A percentile compares a stretch with the other conserved stretches of the same genome.
These are phyloP conservation scores for Malacoctenus gilli DNA, from an alignment of 2,797 vertebrate genomes.

Conservation along the genomic window DNA sequence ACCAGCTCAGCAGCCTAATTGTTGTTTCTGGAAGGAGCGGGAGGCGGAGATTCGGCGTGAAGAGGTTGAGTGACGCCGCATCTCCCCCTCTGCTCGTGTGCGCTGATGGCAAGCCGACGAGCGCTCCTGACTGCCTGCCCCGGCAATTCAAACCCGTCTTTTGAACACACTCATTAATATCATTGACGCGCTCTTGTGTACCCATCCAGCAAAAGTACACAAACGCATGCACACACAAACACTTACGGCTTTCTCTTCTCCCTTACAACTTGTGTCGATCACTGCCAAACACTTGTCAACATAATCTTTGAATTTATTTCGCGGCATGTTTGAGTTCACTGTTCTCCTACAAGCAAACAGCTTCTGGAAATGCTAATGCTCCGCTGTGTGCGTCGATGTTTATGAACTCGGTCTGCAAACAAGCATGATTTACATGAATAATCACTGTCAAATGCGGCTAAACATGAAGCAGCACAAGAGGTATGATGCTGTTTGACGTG, in stretches of 20 bases:
- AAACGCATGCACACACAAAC: background rate
- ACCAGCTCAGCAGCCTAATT: constrained; percentile 59
- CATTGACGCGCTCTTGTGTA: constrained; percentile 31
- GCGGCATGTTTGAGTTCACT: constrained; percentile 64
- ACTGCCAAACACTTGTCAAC: constrained; percentile 70
- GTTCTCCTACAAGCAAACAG: constrained; percentile 66
- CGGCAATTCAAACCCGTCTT: constrained; percentile 64
- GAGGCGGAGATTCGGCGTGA: background rate
- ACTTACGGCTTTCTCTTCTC: constrained; percentile 16
- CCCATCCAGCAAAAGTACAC: background rate
- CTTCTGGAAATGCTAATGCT: constrained; percentile 67
- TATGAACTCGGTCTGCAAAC: constrained; percentile 58
- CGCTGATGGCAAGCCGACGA: constrained; percentile 56
- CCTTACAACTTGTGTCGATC: constrained; percentile 61
- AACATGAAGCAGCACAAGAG: constrained; percentile 1
- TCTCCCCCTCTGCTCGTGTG: constrained; percentile 42
- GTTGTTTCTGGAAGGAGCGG: constrained; percentile 48
- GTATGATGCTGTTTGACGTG: constrained; percentile 1
- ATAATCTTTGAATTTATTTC: constrained; percentile 72
- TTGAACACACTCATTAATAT: constrained; percentile 69
- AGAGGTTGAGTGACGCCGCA: constrained; percentile 48
- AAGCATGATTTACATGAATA: constrained; percentile 56
- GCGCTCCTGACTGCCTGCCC: constrained; percentile 51
- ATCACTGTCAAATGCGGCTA: constrained; percentile 42
- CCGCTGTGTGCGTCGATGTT: constrained; percentile 63